These are phyloP conservation scores for Lepetodrilus schrolli DNA, from an alignment of 2,888 invertebrate species.

Conservation along the genomic window DNA sequence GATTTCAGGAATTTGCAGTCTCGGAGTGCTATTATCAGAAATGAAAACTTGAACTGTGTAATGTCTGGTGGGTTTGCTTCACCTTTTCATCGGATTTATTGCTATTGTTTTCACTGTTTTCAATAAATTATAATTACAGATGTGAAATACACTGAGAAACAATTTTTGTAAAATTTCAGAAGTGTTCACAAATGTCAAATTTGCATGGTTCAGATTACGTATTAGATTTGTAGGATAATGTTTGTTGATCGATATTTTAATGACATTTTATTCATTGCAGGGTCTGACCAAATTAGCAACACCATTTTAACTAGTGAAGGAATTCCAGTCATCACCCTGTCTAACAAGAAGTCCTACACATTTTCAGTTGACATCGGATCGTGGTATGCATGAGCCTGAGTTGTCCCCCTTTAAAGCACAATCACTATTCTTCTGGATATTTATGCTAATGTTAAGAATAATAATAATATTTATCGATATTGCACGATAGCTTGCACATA, in stretches of 20 bases:
- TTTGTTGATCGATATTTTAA: too few relatives aligned
- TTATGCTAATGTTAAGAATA: too few relatives aligned
- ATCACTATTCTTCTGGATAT: too few relatives aligned
- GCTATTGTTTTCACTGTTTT: neutral
- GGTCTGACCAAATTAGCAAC: constrained; percentile 70
- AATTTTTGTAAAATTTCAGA: too few relatives aligned
- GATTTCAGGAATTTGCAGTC: neutral
- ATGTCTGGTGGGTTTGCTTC: neutral
- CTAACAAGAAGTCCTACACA: constrained; percentile 89
- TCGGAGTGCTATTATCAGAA: neutral
- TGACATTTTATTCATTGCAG: too few relatives aligned
- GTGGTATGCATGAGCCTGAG: constrained; percentile 76
- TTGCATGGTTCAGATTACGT: neutral
- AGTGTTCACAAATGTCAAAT: too few relatives aligned
- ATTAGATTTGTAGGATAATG: neutral
- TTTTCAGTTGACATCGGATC: constrained; percentile 83
- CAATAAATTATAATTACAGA: neutral
- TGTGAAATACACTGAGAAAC: neutral
- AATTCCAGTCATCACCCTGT: constrained; percentile 87
- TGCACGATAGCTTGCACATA: too few relatives aligned
- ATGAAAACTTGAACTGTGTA: neutral
- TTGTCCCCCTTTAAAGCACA: too few relatives aligned
- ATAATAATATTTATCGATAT: too few relatives aligned
- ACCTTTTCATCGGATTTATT: neutral
- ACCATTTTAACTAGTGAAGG: constrained; percentile 82